Base-by-base conservation (phyloP, 2,113 vertebrate species). In the Saccopteryx leptura region DNA sequence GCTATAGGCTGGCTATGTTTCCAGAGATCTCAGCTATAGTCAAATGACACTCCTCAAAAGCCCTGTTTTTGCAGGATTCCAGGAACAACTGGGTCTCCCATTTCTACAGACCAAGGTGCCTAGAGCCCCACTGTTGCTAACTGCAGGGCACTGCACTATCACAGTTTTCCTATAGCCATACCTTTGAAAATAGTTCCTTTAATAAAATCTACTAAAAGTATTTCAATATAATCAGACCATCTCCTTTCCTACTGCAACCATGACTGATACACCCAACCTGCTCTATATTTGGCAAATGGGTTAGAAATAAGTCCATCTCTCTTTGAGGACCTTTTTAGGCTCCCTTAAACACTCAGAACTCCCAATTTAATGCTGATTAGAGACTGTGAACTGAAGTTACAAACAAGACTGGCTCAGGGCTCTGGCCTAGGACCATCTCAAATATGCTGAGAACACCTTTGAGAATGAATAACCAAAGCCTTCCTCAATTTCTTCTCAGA, bases 401-500 rank as follows among this genome's bases (percentile, higher is more conserved):
- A 72, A 89, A 83, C 58, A 84, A 88, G 26, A 52, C 7, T 21
- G 3, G 6, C 24, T 81, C 17, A n/a, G 10, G 9, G 28, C 31
- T 26, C 65, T 56, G n/a, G 50, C 65, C 19, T 60, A 33, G 66
- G 54, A 90, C 50, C 33, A 86, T 54, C 46, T 23, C 58, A 80
- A 88, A 63, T 74, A 54, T 56, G 39, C 15, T 23, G 0, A 63
- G 71, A 60, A n/a, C 17, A 81, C 58, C 54, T 90, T 76, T 72
- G 24, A 96, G 83, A 78, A 46, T 33, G 19, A 78, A 9, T 4
- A 39, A 91, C 24, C 54, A 56, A 94, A 84, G 83, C 18, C 84
- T 89, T 93, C 39, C 50, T 95, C 95, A 48, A 4, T 93, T 31
- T 88, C 79, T 72, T 66, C 90, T 88, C 84, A 63, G 71, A 84